phyloP scores from a whole-genome alignment of 2,113 vertebrate genomes.

The Amblyopsis rosae region DNA sequence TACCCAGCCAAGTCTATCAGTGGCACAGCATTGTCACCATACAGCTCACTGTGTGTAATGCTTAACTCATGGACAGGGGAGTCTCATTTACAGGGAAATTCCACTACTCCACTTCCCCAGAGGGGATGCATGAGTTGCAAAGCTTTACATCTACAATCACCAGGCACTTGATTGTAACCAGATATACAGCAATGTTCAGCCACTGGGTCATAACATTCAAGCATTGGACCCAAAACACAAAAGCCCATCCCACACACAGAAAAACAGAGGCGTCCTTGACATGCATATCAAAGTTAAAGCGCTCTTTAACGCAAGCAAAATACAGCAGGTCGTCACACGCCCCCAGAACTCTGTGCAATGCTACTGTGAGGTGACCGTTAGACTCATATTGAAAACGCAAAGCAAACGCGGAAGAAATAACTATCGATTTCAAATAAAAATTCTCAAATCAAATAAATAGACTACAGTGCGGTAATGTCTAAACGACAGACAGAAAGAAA shows the following conservation, averaged over 20 bases:
- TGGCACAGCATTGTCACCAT: conserved; percentile 34
- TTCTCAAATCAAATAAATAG: conserved; percentile 48
- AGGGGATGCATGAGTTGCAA: conserved; percentile 30
- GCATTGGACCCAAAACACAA: conserved; percentile 39
- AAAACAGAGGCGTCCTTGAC: conserved; percentile 53
- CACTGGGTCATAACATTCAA: conserved; percentile 49
- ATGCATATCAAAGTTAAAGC: conserved; percentile 68
- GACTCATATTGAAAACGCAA: conserved; percentile 16
- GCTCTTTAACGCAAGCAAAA: conserved; percentile 54
- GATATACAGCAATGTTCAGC: conserved; percentile 61
- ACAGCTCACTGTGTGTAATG: conserved; percentile 50
- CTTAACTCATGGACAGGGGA: conserved; percentile 62
- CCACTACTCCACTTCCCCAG: conserved; percentile 2
- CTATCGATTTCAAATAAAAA: conserved; percentile 10
- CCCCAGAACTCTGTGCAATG: conserved; percentile 59
- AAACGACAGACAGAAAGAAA: conserved; percentile 39
- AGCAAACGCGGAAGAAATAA: conserved; percentile 21
- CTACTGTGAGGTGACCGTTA: conserved; percentile 53
- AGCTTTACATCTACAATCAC: conserved; percentile 54
- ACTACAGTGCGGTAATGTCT: conserved; percentile 35
- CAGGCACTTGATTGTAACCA: conserved; percentile 79
- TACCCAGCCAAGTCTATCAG: conserved; percentile 37
- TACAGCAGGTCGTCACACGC: conserved; percentile 65
- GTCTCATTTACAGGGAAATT: conserved; percentile 43
- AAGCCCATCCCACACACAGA: conserved; percentile 28